phyloP scores from a whole-genome alignment of 2,113 vertebrate genomes.

The Erpornis zantholeuca region DNA sequence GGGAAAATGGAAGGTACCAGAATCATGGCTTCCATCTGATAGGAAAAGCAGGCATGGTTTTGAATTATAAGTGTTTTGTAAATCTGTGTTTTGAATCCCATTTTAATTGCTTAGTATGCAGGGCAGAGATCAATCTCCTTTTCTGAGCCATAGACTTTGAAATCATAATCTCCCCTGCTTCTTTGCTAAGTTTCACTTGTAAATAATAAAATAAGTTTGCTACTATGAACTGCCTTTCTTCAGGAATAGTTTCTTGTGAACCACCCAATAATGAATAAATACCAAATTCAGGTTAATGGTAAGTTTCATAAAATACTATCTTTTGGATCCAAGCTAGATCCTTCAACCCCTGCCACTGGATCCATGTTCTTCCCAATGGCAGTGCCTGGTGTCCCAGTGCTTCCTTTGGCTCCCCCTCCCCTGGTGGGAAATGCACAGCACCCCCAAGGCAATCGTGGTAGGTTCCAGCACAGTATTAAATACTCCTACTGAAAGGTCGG shows the following conservation, averaged over 20 bases:
- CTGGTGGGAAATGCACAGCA: not conserved
- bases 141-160: not conserved
- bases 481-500: not conserved
- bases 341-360: not conserved
- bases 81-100: not conserved
- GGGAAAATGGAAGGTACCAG: not conserved
- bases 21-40: not conserved
- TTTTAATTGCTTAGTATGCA: not conserved
- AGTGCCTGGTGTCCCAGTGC: not conserved
- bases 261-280: not conserved
- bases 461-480: not conserved
- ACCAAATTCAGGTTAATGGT: not conserved
- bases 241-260: not conserved
- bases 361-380: not conserved
- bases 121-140: not conserved
- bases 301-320: too few relatives aligned
- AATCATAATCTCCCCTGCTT: not conserved
- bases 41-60: not conserved
- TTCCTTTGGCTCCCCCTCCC: not conserved
- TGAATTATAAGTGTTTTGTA: not conserved
- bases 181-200: not conserved
- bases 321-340: not conserved
- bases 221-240: not conserved
- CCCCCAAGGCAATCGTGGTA: fast-evolving
- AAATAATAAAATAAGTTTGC: not conserved